These are phyloP conservation scores for Drosophila repletoides DNA, from an alignment of 1,140 invertebrate genomes.

Conservation along the genomic window DNA sequence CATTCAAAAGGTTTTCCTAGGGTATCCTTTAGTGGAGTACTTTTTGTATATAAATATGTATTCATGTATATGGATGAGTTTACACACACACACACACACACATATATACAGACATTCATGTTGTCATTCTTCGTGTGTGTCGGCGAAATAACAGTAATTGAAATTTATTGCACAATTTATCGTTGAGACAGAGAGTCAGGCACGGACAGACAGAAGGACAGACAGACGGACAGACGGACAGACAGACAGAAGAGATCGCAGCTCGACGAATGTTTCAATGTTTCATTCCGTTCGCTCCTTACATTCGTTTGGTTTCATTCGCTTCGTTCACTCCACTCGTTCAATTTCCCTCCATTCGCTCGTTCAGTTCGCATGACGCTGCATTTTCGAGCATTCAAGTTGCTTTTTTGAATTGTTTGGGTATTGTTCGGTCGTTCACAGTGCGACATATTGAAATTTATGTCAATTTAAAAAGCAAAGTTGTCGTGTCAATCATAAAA, in stretches of 20 bases:
- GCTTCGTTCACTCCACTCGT: background rate
- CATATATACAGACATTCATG: slow-evolving; percentile 6
- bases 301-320: background rate
- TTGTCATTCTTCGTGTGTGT: slow-evolving; percentile 41
- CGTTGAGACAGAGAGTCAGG: slow-evolving; percentile 44
- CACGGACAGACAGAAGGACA: slow-evolving; percentile 1
- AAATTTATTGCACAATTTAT: slow-evolving; percentile 81
- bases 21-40: too few species aligned
- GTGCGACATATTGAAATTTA: slow-evolving; percentile 77
- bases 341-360: slow-evolving; percentile 5
- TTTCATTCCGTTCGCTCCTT: slow-evolving; percentile 11
- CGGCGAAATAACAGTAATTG: slow-evolving; percentile 73
- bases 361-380: slow-evolving; percentile 30
- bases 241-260: slow-evolving; percentile 30
- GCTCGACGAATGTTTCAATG: slow-evolving; percentile 30
- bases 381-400: background rate
- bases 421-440: slow-evolving; percentile 39
- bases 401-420: slow-evolving; percentile 17
- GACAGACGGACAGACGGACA: too few species aligned
- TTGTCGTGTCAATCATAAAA: slow-evolving; percentile 81
- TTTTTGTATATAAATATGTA: too few species aligned
- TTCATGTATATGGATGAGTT: too few species aligned
- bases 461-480: slow-evolving; percentile 81
- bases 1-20: too few species aligned
- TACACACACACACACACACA: too few species aligned